Percentiles rank a stretch among this genome's conserved stretches.
Evolutionary conservation across 2,113 vertebrate species (phyloP).

Genomic region (Hippotragus niger): DNA sequence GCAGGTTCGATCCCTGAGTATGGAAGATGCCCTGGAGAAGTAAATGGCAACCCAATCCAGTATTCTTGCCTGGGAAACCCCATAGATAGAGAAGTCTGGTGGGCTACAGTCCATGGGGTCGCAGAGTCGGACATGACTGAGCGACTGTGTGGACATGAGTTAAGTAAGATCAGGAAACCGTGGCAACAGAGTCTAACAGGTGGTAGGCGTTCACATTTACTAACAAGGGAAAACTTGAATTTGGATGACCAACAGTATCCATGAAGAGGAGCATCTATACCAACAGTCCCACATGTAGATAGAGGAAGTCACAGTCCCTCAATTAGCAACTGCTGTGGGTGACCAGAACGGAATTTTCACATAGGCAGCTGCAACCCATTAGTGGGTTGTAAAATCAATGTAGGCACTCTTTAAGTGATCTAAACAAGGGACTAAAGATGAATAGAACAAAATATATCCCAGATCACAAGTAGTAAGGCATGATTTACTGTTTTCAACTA

Average conservation of each 20-base stretch:
- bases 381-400: neutral
- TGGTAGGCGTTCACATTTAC: neutral
- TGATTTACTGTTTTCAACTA: neutral
- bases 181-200: neutral
- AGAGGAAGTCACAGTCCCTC: neutral
- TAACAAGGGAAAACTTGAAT: neutral
- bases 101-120: neutral
- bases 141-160: rapidly evolving
- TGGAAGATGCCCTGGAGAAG: neutral
- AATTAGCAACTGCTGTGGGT: neutral
- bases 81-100: neutral
- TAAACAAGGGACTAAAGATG: neutral
- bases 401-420: neutral
- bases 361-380: neutral
- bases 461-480: neutral
- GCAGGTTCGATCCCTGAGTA: neutral
- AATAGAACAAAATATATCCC: neutral
- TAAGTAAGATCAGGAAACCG: neutral
- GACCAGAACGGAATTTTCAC: neutral
- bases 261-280: neutral
- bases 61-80: neutral
- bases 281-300: neutral
- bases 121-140: neutral
- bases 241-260: neutral
- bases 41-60: neutral